phyloP scores from a whole-genome alignment of 1,140 invertebrate species.

The Cydia amplana region DNA sequence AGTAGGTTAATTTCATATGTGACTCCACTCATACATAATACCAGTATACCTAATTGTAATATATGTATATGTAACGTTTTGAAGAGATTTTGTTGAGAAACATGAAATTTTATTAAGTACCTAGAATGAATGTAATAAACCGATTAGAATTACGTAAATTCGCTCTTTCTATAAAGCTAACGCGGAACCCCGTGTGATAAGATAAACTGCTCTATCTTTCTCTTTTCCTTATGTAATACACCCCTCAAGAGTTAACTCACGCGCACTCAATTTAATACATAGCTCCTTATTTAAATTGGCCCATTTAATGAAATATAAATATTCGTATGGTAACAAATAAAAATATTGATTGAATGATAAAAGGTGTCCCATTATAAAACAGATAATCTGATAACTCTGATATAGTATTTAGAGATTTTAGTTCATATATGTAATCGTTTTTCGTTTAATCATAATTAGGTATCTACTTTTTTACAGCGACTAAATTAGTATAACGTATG shows the following conservation, averaged over 20 bases:
- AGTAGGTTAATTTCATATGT: too few relatives aligned
- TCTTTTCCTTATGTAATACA: conserved; percentile 13
- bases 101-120: neutral
- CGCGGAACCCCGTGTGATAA: conserved; percentile 2
- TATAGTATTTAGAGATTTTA: too few relatives aligned
- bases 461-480: too few relatives aligned
- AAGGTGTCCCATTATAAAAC: too few relatives aligned
- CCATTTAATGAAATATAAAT: neutral
- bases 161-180: neutral
- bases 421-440: too few relatives aligned
- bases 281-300: neutral
- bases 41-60: too few relatives aligned
- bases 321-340: too few relatives aligned
- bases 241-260: neutral
- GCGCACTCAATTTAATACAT: neutral
- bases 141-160: conserved; percentile 8
- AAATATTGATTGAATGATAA: too few relatives aligned
- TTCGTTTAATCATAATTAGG: too few relatives aligned
- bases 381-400: too few relatives aligned
- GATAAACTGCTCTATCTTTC: conserved; percentile 14
- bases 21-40: too few relatives aligned
- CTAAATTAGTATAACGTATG: too few relatives aligned
- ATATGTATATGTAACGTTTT: neutral
- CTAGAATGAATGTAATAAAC: neutral
- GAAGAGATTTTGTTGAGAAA: neutral